Base-by-base conservation (phyloP, 23 tunicate genomes). In the Clavelina lepadiformis region DNA sequence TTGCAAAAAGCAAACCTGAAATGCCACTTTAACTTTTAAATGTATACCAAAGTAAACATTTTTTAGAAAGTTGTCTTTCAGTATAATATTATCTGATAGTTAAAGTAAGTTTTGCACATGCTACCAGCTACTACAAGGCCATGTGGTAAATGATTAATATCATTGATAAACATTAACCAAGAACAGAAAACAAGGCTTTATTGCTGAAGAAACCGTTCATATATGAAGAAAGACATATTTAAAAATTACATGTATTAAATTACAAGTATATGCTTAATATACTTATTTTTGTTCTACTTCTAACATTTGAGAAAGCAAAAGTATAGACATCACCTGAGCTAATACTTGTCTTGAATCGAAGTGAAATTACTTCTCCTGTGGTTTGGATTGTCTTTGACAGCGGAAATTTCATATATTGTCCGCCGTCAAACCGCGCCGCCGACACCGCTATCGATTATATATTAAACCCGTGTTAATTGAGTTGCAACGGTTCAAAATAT, bases 1-100 rank as follows among this genome's bases (percentile, higher is more conserved):
- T 88, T 50, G 87, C 76, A 28, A 88, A 73, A 24, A 88, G 33
- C 31, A 88, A 32, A n/a, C 96, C 96, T 74, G 71, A 20, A 58
- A 28, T 45, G n/a, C n/a, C n/a, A n/a, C n/a, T n/a, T n/a, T n/a
- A n/a, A n/a, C n/a, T n/a, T n/a, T n/a, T n/a, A n/a, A n/a, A n/a
- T n/a, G n/a, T n/a, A n/a, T n/a, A n/a, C n/a, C n/a, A n/a, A n/a
- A n/a, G n/a, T n/a, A n/a, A n/a, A n/a, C n/a, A n/a, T n/a, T n/a
- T n/a, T n/a, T n/a, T n/a, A n/a, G n/a, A n/a, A n/a, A n/a, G n/a
- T n/a, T n/a, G n/a, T n/a, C n/a, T n/a, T n/a, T n/a, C n/a, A n/a
- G n/a, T n/a, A n/a, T n/a, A n/a, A n/a, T n/a, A n/a, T n/a, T n/a
- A n/a, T n/a, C n/a, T n/a, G n/a, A n/a, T n/a, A n/a, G n/a, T n/a